A percentile compares a stretch with the other conserved stretches of the same genome.
These are phyloP conservation scores for Graphium colonna DNA, from an alignment of 2,888 invertebrate genomes.

Conservation along the genomic window DNA sequence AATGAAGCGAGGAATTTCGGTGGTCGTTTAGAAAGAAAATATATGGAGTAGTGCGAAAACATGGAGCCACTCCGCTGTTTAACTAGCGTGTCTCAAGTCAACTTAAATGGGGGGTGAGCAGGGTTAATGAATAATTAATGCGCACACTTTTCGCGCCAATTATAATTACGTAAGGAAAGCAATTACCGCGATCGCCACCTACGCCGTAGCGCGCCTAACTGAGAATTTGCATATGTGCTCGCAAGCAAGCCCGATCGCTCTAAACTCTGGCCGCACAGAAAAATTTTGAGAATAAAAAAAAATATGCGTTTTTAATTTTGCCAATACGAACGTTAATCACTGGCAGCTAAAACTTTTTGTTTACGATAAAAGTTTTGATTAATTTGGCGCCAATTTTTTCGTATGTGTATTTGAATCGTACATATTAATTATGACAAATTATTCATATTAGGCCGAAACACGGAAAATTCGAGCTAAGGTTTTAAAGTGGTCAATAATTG, in stretches of 20 bases:
- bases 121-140: constrained; percentile 75
- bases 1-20: too few relatives aligned
- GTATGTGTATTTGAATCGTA: too few relatives aligned
- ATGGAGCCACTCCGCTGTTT: constrained; percentile 51
- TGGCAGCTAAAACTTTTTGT: background rate
- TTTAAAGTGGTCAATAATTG: too few relatives aligned
- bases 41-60: too few relatives aligned
- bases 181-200: constrained; percentile 44
- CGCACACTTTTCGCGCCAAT: constrained; percentile 69
- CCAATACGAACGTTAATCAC: background rate
- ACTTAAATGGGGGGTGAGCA: constrained; percentile 62
- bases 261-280: too few relatives aligned
- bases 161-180: constrained; percentile 72
- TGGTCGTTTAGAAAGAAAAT: too few relatives aligned
- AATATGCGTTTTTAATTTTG: background rate
- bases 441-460: too few relatives aligned
- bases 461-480: too few relatives aligned
- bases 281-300: background rate
- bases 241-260: constrained; percentile 11
- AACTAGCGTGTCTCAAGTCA: constrained; percentile 69
- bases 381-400: too few relatives aligned
- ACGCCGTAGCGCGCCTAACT: constrained; percentile 30
- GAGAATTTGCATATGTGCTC: constrained; percentile 33
- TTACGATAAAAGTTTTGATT: too few relatives aligned
- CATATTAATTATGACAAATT: too few relatives aligned